Conservation (phyloP, 2,113 vertebrate genomes). For the Aspiorhynchus laticeps region DNA sequence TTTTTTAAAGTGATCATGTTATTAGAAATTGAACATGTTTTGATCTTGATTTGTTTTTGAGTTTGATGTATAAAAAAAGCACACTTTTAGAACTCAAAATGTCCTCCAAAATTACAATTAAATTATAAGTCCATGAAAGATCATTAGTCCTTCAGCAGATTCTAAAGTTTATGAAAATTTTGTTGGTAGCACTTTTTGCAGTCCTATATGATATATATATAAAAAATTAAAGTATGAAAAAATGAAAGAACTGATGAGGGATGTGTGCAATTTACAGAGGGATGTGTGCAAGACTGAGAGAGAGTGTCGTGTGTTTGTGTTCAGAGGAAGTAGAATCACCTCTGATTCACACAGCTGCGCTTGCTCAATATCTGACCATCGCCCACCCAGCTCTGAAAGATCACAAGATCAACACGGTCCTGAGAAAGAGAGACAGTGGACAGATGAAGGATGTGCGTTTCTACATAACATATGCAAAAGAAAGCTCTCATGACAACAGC, state of each 20-base stretch:
- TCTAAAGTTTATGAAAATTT: too few species aligned
- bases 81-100: not conserved
- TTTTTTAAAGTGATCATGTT: not conserved
- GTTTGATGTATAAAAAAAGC: not conserved
- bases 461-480: not conserved
- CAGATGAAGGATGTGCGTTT: not conserved
- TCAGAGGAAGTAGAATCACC: slow-evolving; percentile 28
- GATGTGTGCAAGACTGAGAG: not conserved
- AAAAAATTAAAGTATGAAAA: too few species aligned
- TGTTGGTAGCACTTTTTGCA: too few species aligned
- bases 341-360: not conserved
- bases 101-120: too few species aligned
- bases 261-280: too few species aligned
- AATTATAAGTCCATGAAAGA: too few species aligned
- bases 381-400: slow-evolving; percentile 1
- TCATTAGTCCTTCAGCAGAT: too few species aligned
- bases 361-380: slow-evolving; percentile 17
- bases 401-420: not conserved
- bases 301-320: not conserved
- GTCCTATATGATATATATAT: too few species aligned
- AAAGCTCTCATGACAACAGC: not conserved
- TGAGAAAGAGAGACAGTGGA: not conserved
- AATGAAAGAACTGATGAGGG: too few species aligned
- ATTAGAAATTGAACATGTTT: not conserved
- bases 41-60: not conserved